These are phyloP conservation scores for Drosophila tsacasi DNA, from an alignment of 1,140 invertebrate genomes.

Conservation along the genomic window DNA sequence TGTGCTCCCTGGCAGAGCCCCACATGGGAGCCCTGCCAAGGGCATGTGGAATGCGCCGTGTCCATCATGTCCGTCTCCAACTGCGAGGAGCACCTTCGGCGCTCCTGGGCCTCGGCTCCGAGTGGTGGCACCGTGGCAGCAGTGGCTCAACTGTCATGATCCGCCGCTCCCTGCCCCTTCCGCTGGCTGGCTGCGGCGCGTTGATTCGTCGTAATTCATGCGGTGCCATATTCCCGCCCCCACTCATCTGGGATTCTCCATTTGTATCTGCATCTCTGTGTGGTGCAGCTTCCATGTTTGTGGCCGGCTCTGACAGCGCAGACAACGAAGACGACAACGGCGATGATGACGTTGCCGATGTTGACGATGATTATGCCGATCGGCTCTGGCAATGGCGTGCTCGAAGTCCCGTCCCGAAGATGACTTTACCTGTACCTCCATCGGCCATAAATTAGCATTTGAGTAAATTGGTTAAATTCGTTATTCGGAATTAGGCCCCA, in stretches of 20 bases:
- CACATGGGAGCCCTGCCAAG: slow-evolving; percentile 24
- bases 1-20: slow-evolving; percentile 30
- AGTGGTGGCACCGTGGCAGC: slow-evolving; percentile 73
- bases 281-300: slow-evolving; percentile 71
- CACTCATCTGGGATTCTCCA: slow-evolving; percentile 13
- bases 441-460: slow-evolving; percentile 85
- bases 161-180: slow-evolving; percentile 26
- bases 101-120: slow-evolving; percentile 52
- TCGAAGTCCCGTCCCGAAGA: slow-evolving; percentile 18
- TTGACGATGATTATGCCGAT: slow-evolving; percentile 59
- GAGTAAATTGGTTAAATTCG: slow-evolving; percentile 85
- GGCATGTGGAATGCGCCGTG: slow-evolving; percentile 29
- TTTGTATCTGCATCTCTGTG: slow-evolving; percentile 43
- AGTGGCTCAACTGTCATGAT: slow-evolving; percentile 73
- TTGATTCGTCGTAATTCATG: slow-evolving; percentile 80
- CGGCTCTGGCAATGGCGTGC: slow-evolving; percentile 41
- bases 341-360: slow-evolving; percentile 44
- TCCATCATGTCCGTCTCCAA: slow-evolving; percentile 63
- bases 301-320: slow-evolving; percentile 66
- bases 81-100: slow-evolving; percentile 62
- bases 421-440: slow-evolving; percentile 77
- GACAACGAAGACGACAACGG: slow-evolving; percentile 14
- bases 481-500: slow-evolving; percentile 82
- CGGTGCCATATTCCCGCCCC: slow-evolving; percentile 28
- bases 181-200: slow-evolving; percentile 46